Evolutionary conservation across 2,113 vertebrate species (phyloP).

Genomic region (Jacana jacana): DNA sequence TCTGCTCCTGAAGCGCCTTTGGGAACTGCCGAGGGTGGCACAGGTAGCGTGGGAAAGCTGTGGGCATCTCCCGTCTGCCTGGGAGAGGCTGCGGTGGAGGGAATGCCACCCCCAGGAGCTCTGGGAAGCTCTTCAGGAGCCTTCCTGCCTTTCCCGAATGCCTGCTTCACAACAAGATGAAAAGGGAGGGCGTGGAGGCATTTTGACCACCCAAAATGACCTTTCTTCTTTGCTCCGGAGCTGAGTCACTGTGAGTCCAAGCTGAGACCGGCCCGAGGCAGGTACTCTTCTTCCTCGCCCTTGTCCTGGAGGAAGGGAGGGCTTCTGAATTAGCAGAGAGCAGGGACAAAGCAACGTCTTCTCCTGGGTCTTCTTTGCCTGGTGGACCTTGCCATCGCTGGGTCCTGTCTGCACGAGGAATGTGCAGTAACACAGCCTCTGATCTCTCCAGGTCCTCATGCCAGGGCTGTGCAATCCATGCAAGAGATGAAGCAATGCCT

Average conservation of each 20-base stretch:
- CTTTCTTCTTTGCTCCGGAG: neutral
- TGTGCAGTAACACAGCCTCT: rapidly evolving
- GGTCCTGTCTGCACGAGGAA: neutral
- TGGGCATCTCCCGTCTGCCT: neutral
- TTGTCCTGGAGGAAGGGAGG: neutral
- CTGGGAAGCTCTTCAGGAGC: neutral
- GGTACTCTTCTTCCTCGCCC: neutral
- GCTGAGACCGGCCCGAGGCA: neutral
- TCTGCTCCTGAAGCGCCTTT: neutral
- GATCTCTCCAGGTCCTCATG: rapidly evolving
- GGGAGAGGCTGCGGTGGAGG: neutral
- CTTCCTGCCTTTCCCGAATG: neutral
- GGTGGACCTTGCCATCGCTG: neutral
- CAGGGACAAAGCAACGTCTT: neutral
- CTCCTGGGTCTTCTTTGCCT: neutral
- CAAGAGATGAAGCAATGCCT: neutral
- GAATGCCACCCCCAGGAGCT: rapidly evolving
- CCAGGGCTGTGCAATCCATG: rapidly evolving
- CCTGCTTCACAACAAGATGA: neutral
- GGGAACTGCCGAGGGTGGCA: neutral
- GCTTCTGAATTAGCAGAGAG: neutral
- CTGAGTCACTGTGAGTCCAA: neutral
- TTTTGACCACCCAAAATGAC: neutral
- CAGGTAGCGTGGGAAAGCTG: neutral
- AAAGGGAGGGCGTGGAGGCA: neutral